These are phyloP conservation scores for Melipona bicolor DNA, from an alignment of 2,888 invertebrate genomes.

Conservation along the genomic window DNA sequence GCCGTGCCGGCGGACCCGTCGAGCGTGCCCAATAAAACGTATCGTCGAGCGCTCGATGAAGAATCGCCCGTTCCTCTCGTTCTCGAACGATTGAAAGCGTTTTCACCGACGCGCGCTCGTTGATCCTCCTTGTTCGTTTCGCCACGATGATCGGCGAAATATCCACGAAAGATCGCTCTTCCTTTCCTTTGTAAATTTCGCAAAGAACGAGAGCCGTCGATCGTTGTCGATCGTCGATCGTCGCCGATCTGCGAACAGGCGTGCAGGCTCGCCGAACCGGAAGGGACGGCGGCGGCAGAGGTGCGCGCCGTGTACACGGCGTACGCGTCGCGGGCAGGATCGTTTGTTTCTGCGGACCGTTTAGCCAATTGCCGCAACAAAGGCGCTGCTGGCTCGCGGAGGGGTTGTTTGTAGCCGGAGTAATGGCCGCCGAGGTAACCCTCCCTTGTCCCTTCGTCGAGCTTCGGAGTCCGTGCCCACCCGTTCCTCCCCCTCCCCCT, in stretches of 20 bases:
- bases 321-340: slow-evolving; percentile 74
- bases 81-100: slow-evolving; percentile 21
- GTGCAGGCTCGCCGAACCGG: slow-evolving; percentile 20
- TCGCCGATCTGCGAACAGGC: not conserved
- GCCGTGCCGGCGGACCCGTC: slow-evolving; percentile 19
- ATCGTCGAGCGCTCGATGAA: slow-evolving; percentile 26
- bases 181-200: slow-evolving; percentile 15
- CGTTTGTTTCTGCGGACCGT: slow-evolving; percentile 81
- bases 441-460: slow-evolving; percentile 61
- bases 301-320: not conserved
- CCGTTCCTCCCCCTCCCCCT: slow-evolving; percentile 26
- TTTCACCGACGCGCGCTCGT: not conserved
- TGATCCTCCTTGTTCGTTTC: too few relatives aligned
- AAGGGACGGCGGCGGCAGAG: slow-evolving; percentile 53
- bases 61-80: slow-evolving; percentile 7
- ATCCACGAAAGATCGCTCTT: not conserved
- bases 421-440: slow-evolving; percentile 78
- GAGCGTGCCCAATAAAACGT: slow-evolving; percentile 43
- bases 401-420: slow-evolving; percentile 82
- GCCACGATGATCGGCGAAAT: not conserved
- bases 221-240: not conserved
- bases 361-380: slow-evolving; percentile 82
- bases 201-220: slow-evolving; percentile 1
- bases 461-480: slow-evolving; percentile 56
- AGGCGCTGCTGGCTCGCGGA: slow-evolving; percentile 78